Evolutionary conservation across 2,888 invertebrate genomes (phyloP), one percentile per base, ranked within the genome.

Genomic region (Prosopocoilus inquinatus): DNA sequence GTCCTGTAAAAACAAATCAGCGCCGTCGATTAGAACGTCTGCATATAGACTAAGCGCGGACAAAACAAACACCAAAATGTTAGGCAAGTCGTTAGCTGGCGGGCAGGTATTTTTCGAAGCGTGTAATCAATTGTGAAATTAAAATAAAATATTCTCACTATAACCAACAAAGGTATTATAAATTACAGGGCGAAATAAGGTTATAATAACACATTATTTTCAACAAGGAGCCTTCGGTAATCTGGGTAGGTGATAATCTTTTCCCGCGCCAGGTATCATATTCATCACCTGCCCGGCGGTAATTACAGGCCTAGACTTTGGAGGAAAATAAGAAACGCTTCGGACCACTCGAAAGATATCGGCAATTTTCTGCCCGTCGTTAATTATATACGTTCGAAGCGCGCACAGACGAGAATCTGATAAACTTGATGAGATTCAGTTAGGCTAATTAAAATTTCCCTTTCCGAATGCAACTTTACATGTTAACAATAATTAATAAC

Each of bases 211-310:
- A 50, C 49, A 50, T 50, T 45, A 45, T 50, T 55, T 43, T 54
- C 55, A 50, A 46, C 46, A 50, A 55, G 55, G 16, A 50, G 55
- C 50, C 50, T 38, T 38, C 32, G 32, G 50, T 50, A 50, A 55
- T 53, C 47, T 53, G 47, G 41, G 39, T 53, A 60, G 60, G 60
- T 60, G 60, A 55, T 60, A 60, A 60, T 60, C 58, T 60, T 55
- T 60, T 58, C 46, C 58, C 60, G 53, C 60, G 58, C 53, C 60
- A 60, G 60, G 60, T 58, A 58, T 58, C 59, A 59, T 59, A 58
- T 59, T 62, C 62, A 59, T 59, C 62, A 62, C 62, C 62, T 62
- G 62, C 62, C 54, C 56, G 56, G 52, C 56, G 49, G 58, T 61
- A 61, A 61, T 61, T 61, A 61, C 54, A 59, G 50, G 56, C 57